phyloP scores from a whole-genome alignment of 2,888 invertebrate species.

The Scaptomyza flava region DNA sequence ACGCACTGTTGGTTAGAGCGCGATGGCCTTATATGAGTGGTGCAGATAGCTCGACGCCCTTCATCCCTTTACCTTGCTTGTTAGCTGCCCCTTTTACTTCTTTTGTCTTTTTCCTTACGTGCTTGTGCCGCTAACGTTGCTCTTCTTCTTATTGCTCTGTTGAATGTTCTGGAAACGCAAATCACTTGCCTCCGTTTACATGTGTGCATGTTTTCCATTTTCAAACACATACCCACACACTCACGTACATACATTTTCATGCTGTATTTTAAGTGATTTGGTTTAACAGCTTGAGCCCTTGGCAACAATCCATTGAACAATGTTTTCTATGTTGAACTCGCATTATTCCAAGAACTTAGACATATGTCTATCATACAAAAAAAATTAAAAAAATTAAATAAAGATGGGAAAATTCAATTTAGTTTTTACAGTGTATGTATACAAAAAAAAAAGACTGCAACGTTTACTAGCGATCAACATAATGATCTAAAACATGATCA shows the following conservation, averaged over 20 bases:
- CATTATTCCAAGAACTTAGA: slow-evolving; percentile 27
- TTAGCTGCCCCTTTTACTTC: slow-evolving; percentile 6
- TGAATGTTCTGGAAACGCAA: slow-evolving; percentile 43
- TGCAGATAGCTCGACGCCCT: slow-evolving; percentile 16
- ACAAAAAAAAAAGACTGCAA: too few relatives aligned
- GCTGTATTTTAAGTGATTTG: slow-evolving; percentile 40
- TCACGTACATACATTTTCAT: slow-evolving; percentile 13
- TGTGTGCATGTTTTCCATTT: slow-evolving; percentile 8
- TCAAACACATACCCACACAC: not conserved
- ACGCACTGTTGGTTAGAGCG: slow-evolving; percentile 14
- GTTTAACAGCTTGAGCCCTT: slow-evolving; percentile 42
- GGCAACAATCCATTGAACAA: slow-evolving; percentile 32
- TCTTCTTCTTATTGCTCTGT: slow-evolving; percentile 17
- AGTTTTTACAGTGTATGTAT: too few relatives aligned
- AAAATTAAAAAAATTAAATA: too few relatives aligned
- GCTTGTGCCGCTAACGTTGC: slow-evolving; percentile 8
- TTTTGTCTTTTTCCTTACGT: slow-evolving; percentile 9
- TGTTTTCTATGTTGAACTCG: slow-evolving; percentile 4
- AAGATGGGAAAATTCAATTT: too few relatives aligned
- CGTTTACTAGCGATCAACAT: too few relatives aligned
- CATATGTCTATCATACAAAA: slow-evolving; percentile 6
- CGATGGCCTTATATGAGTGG: slow-evolving; percentile 5
- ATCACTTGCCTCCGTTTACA: slow-evolving; percentile 39
- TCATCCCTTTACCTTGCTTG: slow-evolving; percentile 48
- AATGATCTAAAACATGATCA: too few relatives aligned